Conservation (phyloP, 2,113 vertebrate species). For the Paralichthys olivaceus region DNA sequence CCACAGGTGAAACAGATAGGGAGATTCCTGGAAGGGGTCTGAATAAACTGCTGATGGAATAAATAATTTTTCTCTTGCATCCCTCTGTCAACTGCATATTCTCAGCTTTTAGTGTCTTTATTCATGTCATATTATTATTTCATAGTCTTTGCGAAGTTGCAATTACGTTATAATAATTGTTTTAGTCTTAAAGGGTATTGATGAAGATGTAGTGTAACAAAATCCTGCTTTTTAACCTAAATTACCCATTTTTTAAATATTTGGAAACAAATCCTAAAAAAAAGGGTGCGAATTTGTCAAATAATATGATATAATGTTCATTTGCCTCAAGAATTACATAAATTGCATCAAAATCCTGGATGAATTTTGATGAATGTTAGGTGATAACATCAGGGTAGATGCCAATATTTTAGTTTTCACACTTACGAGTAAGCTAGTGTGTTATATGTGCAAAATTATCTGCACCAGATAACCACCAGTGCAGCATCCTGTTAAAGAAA, state of each 20-base stretch:
- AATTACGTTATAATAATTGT: no score
- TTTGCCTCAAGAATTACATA: not conserved
- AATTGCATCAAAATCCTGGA: no score
- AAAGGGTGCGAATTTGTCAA: not conserved
- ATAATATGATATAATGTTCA: not conserved
- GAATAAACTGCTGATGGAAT: conserved; percentile 64
- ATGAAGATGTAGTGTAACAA: not conserved
- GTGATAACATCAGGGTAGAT: no score
- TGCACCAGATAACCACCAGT: not conserved
- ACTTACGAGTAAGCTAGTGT: not conserved
- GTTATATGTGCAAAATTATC: not conserved
- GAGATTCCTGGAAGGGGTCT: conserved; percentile 86
- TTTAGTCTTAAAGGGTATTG: not conserved
- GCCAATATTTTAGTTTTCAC: not conserved
- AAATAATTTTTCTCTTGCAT: conserved; percentile 35
- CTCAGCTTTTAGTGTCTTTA: not conserved
- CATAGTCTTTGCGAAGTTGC: not conserved
- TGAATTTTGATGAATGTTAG: not conserved
- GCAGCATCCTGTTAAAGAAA: not conserved
- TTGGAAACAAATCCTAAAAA: not conserved
- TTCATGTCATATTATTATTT: not conserved
- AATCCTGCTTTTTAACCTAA: not conserved
- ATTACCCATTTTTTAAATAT: not conserved
- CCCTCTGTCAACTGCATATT: not conserved
- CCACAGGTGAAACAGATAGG: conserved; percentile 83